Evolutionary conservation across 2,888 invertebrate species (phyloP).

Genomic region (Phasia obesa): DNA sequence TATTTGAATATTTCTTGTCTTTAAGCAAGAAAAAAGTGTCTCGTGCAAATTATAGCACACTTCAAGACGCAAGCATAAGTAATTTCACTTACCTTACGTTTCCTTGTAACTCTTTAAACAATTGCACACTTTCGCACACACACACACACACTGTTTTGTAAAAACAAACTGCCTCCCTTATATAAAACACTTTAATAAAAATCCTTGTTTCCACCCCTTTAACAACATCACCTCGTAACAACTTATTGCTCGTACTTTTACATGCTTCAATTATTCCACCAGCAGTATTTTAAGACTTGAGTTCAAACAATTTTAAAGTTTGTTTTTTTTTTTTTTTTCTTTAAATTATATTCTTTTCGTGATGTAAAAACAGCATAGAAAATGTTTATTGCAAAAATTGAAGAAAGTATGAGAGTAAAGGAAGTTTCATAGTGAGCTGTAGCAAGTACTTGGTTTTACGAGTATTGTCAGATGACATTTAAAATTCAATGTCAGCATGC

Average conservation of each 20-base stretch:
- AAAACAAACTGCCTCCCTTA: background rate
- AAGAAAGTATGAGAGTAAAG: background rate
- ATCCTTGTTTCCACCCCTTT: slow-evolving; percentile 7
- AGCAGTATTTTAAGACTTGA: slow-evolving; percentile 29
- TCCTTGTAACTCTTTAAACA: background rate
- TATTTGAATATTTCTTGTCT: background rate
- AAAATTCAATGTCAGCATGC: slow-evolving; percentile 62
- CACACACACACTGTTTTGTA: background rate
- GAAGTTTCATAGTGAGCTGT: background rate
- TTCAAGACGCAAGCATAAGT: background rate
- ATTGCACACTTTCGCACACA: background rate
- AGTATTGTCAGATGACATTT: slow-evolving; percentile 65
- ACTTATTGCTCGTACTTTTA: slow-evolving; percentile 26
- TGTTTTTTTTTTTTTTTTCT: background rate
- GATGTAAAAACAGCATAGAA: background rate
- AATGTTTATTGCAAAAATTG: background rate
- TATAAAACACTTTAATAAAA: background rate
- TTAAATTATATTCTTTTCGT: background rate
- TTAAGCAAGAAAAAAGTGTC: background rate
- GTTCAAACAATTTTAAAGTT: slow-evolving; percentile 23
- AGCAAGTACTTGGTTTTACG: background rate
- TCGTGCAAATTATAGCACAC: background rate
- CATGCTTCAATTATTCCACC: slow-evolving; percentile 48
- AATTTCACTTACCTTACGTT: background rate
- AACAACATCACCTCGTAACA: background rate